phyloP scores from a whole-genome alignment of 2,113 vertebrate genomes.

The Nannospalax galili region DNA sequence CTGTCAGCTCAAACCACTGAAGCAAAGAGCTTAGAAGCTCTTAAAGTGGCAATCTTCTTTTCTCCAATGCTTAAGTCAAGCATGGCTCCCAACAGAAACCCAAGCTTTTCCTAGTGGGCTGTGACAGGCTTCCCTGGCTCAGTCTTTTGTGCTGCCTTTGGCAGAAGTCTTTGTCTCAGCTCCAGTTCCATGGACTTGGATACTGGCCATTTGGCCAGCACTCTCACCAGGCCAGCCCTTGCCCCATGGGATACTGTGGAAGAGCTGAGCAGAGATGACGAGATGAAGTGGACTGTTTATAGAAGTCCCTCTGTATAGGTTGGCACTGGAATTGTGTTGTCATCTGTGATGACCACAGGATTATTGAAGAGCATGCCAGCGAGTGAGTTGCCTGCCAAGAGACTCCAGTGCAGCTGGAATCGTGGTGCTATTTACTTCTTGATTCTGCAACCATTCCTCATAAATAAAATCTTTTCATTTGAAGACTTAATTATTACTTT shows the following conservation, averaged over 20 bases:
- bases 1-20: no score
- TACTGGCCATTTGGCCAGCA: constrained; percentile 51
- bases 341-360: constrained; percentile 39
- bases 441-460: background rate
- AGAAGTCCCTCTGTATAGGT: constrained; percentile 63
- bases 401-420: background rate
- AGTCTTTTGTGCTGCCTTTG: constrained; percentile 54
- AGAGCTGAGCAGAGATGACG: constrained; percentile 53
- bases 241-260: constrained; percentile 31
- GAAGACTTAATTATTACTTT: constrained; percentile 27
- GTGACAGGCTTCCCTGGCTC: constrained; percentile 58
- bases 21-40: no score
- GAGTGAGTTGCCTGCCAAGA: background rate
- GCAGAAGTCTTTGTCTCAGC: constrained; percentile 60
- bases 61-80: no score
- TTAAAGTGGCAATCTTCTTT: no score
- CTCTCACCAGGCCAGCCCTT: constrained; percentile 52
- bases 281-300: constrained; percentile 59
- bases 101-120: constrained; percentile 58
- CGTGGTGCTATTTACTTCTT: constrained; percentile 23
- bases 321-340: constrained; percentile 56
- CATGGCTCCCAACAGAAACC: no score
- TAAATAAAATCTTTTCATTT: constrained; percentile 47
- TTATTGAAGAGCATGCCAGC: constrained; percentile 13
- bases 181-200: constrained; percentile 63